phyloP scores from a whole-genome alignment of 2,113 vertebrate genomes.

The Phylloscopus whistleri region DNA sequence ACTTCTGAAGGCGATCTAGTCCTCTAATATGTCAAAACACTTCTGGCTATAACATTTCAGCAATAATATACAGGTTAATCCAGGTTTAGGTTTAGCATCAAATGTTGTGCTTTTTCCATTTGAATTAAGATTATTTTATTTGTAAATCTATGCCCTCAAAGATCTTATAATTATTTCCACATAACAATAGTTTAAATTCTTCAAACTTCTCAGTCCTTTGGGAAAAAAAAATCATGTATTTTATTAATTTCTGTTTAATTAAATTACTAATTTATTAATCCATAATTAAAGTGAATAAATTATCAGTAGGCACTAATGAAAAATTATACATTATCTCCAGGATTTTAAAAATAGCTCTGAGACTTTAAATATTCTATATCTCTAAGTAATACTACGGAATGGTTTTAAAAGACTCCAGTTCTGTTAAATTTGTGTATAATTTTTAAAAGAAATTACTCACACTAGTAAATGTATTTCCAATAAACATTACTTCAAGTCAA shows the following conservation, averaged over 20 bases:
- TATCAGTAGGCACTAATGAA: not conserved
- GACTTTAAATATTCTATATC: not conserved
- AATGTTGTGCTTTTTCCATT: not conserved
- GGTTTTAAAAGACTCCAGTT: not conserved
- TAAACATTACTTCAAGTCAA: not conserved
- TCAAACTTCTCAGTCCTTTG: not conserved
- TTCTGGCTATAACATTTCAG: not conserved
- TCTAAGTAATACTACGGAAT: not conserved
- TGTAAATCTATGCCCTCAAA: not conserved
- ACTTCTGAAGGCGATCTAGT: not conserved
- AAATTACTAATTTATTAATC: not conserved
- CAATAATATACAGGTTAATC: not conserved
- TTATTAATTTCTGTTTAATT: not conserved
- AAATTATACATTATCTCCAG: not conserved
- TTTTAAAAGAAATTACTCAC: not conserved
- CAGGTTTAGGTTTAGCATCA: not conserved
- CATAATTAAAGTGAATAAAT: not conserved
- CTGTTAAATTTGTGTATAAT: not conserved
- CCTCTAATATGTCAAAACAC: not conserved
- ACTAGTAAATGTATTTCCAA: not conserved
- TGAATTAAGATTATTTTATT: not conserved
- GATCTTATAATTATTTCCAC: not conserved
- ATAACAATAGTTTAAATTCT: not conserved
- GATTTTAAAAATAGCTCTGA: not conserved
- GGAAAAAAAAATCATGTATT: not conserved